Evolutionary conservation across 1,140 invertebrate genomes (phyloP), one percentile per base, ranked within the genome.

Genomic region (Drosophila oshimai): DNA sequence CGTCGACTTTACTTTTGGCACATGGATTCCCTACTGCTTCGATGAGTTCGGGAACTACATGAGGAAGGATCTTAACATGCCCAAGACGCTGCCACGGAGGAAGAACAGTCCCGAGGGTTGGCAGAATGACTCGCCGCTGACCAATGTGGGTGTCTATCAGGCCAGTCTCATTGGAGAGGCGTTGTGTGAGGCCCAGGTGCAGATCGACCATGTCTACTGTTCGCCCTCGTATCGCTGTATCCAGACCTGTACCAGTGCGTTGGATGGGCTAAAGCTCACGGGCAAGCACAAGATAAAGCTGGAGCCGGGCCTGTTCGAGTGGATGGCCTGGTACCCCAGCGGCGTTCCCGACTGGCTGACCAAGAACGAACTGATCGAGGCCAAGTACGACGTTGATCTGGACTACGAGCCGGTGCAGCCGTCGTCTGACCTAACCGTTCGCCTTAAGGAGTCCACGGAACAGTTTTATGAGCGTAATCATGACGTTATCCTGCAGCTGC

Each of bases 301-400:
- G 17, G 98, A 99, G 86, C 97, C 97, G 0, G 96, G 95, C 1
- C 89, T 99, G 12, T 98, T 98, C 91, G 98, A 99, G 90, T 98
- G 96, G 95, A 92, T 97, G 54, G 94, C 94, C n/a, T 98, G 97
- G 97, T 97, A 98, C 91, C 93, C 94, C 3, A 94, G 95, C 47
- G 93, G 93, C 0, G 91, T 96, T 74, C 97, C 96, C 9, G 93
- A 93, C 13, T 99, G 96, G 94, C 95, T 98, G 93, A 94, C 93
- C 13, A 90, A 92, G 1, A 92, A 94, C 4, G 97, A 98, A 88
- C 91, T 98, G 3, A 91, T 91, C 2, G 92, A 93, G 5, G 94
- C 94, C 28, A 96, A 96, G 5, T 96, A 94, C 73, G 96, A 96
- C 68, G 93, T 98, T 0, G 94, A 96, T 86, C 70, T 92, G 13